Base-by-base conservation (phyloP, 2,888 invertebrate genomes). In the Drosophila atripex region DNA sequence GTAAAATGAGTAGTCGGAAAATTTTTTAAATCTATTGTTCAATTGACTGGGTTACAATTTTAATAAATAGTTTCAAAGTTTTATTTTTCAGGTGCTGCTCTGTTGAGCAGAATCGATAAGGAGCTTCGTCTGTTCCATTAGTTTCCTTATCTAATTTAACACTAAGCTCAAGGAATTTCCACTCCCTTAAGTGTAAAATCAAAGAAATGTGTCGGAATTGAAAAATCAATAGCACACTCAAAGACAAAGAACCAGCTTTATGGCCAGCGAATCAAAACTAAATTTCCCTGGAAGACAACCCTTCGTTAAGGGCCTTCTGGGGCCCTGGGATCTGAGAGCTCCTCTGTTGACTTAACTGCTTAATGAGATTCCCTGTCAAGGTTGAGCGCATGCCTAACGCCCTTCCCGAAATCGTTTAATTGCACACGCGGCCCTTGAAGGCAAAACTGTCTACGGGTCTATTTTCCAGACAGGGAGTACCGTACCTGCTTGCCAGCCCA, bases 381-480 rank as follows among this genome's bases (percentile, higher is more conserved):
- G 85, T 70, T 82, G 56, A 76, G 72, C 79, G 78, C 80, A 77
- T 79, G 80, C 71, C 80, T 60, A 83, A 74, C 83, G 84, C 86
- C 80, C 70, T 83, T 72, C 63, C 55, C 68, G 47, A 69, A 80
- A 77, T 83, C 80, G 65, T 82, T 86, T 82, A 82, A 82, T 82
- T 86, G 77, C 80, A 69, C 57, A 56, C 74, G 65, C 47, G 71
- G 58, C 66, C 72, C 69, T 61, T 71, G 73, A 73, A 80, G 32
- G 32, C 32, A 32, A 32, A 32, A 32, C 5, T 23, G 21, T 23
- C 30, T 32, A 32, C 32, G 12, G 35, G 35, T 35, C 35, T 35
- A 35, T 32, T 12, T 32, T 32, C 32, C 14, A 71, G 51, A 12
- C 18, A 18, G 39, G 39, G 25, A 32, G n/a, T 7, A 21, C 18